Evolutionary conservation across 2,888 invertebrate genomes (phyloP).

Genomic region (Macroteleia sp.): DNA sequence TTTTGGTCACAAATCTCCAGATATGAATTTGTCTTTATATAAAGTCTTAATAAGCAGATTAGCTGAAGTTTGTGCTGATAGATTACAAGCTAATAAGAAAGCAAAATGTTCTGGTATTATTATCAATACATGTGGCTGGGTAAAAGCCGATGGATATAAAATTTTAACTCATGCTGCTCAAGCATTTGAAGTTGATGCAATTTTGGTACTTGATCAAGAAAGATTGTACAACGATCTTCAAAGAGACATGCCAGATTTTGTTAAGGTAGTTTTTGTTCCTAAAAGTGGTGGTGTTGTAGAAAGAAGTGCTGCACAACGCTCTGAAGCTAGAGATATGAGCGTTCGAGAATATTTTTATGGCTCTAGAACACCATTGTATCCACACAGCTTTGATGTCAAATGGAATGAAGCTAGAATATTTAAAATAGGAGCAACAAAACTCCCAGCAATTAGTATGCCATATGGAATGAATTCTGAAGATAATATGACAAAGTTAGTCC

Average conservation of each 20-base stretch:
- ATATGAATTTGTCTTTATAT: slow-evolving; percentile 92
- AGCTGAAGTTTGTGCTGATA: slow-evolving; percentile 93
- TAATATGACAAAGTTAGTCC: slow-evolving; percentile 94
- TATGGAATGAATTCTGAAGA: slow-evolving; percentile 97
- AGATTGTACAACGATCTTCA: slow-evolving; percentile 96
- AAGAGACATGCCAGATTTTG: slow-evolving; percentile 96
- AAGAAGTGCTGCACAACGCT: slow-evolving; percentile 89
- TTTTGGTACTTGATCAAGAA: slow-evolving; percentile 98
- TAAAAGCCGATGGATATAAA: slow-evolving; percentile 95
- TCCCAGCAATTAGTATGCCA: slow-evolving; percentile 98
- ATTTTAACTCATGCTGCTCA: slow-evolving; percentile 94
- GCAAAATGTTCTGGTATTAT: slow-evolving; percentile 95
- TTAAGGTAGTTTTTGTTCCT: slow-evolving; percentile 94
- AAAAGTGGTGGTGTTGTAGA: slow-evolving; percentile 99
- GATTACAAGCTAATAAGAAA: slow-evolving; percentile 94
- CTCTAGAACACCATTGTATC: slow-evolving; percentile 91
- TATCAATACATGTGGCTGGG: slow-evolving; percentile 99
- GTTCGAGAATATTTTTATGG: slow-evolving; percentile 99
- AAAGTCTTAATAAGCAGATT: slow-evolving; percentile 92
- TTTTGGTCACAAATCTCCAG: slow-evolving; percentile 93
- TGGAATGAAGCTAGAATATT: slow-evolving; percentile 95
- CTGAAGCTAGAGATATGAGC: slow-evolving; percentile 90
- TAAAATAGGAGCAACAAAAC: slow-evolving; percentile 96
- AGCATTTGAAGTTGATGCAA: slow-evolving; percentile 97
- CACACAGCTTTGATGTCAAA: slow-evolving; percentile 97